Conservation (phyloP, 1,140 invertebrate genomes). For the Zaprionus davidi region DNA sequence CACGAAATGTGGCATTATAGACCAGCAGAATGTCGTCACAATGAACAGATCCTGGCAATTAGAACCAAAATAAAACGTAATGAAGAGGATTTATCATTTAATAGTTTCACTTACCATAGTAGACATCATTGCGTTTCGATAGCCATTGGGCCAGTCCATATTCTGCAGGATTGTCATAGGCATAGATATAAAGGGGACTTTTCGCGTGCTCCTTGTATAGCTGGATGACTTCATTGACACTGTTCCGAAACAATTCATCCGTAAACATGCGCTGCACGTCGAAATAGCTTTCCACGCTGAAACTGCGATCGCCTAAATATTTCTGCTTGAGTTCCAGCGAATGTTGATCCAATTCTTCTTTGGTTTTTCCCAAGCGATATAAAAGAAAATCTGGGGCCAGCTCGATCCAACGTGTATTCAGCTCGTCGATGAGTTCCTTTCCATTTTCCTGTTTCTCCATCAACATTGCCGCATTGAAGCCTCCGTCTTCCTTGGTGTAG, state of each 20-base stretch:
- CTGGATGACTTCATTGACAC: conserved; percentile 19
- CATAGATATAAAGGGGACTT: conserved; percentile 42
- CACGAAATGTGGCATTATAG: background rate
- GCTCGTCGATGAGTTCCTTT: conserved; percentile 6
- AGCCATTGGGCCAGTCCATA: conserved; percentile 22
- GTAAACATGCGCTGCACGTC: conserved; percentile 29
- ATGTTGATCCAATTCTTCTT: conserved; percentile 17
- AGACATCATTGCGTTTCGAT: conserved; percentile 37
- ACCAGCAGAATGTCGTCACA: conserved; percentile 47
- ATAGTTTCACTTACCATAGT: conserved; percentile 33
- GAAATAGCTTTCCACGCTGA: conserved; percentile 43
- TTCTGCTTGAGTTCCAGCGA: conserved; percentile 23
- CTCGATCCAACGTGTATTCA: conserved; percentile 43
- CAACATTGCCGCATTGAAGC: conserved; percentile 85
- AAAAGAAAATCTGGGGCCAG: conserved; percentile 40
- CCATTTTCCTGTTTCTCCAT: conserved; percentile 27
- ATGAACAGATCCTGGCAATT: conserved; percentile 28
- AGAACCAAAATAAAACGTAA: too few relatives aligned
- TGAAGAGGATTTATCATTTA: too few relatives aligned
- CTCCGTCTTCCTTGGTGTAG: conserved; percentile 85
- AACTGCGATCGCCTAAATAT: conserved; percentile 41
- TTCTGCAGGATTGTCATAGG: conserved; percentile 49
- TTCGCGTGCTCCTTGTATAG: conserved; percentile 23
- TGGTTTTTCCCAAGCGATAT: conserved; percentile 10
- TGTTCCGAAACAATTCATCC: conserved; percentile 43